Conservation (phyloP, 2,113 vertebrate genomes). For the Zapornia atra region DNA sequence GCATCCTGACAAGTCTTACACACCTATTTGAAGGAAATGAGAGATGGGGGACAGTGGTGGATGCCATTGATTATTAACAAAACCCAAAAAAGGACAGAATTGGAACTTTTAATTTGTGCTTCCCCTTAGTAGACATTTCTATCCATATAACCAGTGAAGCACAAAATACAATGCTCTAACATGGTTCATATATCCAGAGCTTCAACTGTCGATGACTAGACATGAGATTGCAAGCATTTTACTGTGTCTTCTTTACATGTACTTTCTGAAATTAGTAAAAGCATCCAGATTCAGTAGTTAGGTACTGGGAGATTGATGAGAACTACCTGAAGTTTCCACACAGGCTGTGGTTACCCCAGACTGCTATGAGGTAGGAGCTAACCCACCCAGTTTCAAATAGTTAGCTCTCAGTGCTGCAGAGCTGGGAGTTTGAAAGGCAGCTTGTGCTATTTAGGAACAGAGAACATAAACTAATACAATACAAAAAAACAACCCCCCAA, state of each 20-base stretch:
- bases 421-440: neutral
- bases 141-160: neutral
- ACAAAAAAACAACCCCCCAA: too few relatives aligned
- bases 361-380: neutral
- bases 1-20: neutral
- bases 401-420: neutral
- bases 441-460: neutral
- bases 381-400: neutral
- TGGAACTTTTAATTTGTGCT: neutral
- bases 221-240: neutral
- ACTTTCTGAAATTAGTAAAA: neutral
- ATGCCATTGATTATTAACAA: neutral
- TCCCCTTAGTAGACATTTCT: neutral
- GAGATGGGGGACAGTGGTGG: rapidly evolving
- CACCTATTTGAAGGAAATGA: neutral
- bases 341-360: neutral
- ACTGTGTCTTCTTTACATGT: neutral
- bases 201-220: neutral
- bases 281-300: neutral
- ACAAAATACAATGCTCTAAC: neutral
- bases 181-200: neutral
- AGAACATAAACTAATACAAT: neutral
- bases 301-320: neutral
- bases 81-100: neutral
- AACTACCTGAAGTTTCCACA: neutral